Evolutionary conservation across 2,888 invertebrate species (phyloP), one percentile per base, ranked within the genome.

Genomic region (Odontocolon sp.): DNA sequence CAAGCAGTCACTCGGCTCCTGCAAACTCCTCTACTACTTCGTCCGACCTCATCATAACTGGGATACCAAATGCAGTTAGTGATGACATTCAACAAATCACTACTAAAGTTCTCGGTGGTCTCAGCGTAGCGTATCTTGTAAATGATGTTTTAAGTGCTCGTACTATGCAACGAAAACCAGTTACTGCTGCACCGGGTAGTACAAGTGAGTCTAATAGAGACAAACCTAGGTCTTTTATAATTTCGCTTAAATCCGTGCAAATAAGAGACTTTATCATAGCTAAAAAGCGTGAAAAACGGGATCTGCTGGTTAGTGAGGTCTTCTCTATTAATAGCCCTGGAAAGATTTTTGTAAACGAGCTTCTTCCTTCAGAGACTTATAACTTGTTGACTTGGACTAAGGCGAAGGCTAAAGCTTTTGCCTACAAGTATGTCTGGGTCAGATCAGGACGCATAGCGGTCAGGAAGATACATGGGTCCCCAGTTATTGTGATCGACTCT

Each of bases 381-480:
- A 28, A 28, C 6, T 28, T 50, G 2, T 14, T 50, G 11, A 0
- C 5, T 0, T 28, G 50, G 0, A 50, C 50, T 0, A 50, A 50
- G 4, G 28, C 2, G 0, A 26, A 50, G 6, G 50, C 50, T 0
- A 50, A 36, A 21, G 14, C 26, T 1, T 33, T 3, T 6, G 52
- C 38, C 3, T 50, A 18, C 18, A 64, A 64, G 26, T 50, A 50
- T 16, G 36, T 26, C 2, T 38, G 52, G 64, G 64, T 64, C 9
- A 18, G 28, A 2, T 36, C 50, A 2, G 28, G 52, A 4, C 18
- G 18, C 3, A 36, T 66, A 2, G 38, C 14, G 2, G 33, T 52
- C 2, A 11, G 28, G 16, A 8, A 36, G 18, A 14, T 11, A 2
- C 52, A 70, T 28, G 47, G 63, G 0, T 5, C 47, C 0, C 33